Evolutionary conservation across 2,888 invertebrate genomes (phyloP).

Genomic region (Hypolimnas misippus): DNA sequence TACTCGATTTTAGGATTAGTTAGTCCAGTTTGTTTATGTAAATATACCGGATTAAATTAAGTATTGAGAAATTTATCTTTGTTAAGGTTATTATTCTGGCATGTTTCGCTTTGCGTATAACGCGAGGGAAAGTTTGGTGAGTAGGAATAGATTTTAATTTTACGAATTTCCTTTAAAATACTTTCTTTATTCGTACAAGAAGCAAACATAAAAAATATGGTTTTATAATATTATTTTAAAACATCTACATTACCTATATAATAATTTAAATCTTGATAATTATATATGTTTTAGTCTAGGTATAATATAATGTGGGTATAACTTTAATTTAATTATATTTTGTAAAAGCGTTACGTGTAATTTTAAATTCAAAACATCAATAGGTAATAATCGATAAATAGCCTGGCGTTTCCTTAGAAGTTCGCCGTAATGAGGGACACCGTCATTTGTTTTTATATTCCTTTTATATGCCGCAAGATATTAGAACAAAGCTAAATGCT

Average conservation of each 20-base stretch:
- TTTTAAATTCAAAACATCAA: constrained; percentile 26
- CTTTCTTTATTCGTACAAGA: too few species aligned
- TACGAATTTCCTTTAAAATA: too few species aligned
- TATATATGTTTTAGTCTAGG: too few species aligned
- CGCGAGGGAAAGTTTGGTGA: background rate
- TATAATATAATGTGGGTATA: too few species aligned
- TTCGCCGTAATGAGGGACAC: constrained; percentile 41
- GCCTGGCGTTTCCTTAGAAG: constrained; percentile 28
- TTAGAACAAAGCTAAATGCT: constrained; percentile 64
- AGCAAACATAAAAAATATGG: too few species aligned
- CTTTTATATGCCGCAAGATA: constrained; percentile 54
- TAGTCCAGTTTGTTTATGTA: constrained; percentile 14
- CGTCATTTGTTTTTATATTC: constrained; percentile 51
- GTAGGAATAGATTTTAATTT: too few species aligned
- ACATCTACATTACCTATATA: too few species aligned
- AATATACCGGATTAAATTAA: constrained; percentile 13
- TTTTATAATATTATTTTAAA: too few species aligned
- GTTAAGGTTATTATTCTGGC: background rate
- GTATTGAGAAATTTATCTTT: constrained; percentile 11
- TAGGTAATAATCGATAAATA: constrained; percentile 28
- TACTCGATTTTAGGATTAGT: constrained; percentile 24
- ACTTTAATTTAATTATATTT: too few species aligned
- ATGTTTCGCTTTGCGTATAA: background rate
- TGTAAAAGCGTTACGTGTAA: background rate
- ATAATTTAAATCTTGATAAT: too few species aligned